A percentile compares a stretch with the other conserved stretches of the same genome.
These are phyloP conservation scores for Gadopsis bispinosus DNA, from an alignment of 2,797 vertebrate species.

Conservation along the genomic window DNA sequence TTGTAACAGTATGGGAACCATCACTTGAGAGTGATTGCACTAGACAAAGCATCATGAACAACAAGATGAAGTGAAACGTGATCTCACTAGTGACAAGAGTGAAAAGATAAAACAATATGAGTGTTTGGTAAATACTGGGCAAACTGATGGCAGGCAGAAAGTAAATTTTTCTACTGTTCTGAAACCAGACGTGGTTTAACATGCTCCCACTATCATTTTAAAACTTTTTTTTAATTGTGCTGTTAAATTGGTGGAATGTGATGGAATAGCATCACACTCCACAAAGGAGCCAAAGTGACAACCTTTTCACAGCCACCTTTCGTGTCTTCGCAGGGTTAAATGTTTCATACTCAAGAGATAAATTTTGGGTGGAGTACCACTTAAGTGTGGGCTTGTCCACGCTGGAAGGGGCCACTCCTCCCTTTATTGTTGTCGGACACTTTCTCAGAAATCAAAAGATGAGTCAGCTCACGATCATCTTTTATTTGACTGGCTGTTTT, in stretches of 20 bases:
- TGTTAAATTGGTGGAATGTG: neutral
- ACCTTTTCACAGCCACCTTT: conserved; percentile 1
- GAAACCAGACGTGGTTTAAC: conserved; percentile 5
- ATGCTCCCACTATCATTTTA: neutral
- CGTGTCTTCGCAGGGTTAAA: neutral
- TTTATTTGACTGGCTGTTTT: conserved; percentile 9
- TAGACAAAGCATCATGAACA: conserved; percentile 6
- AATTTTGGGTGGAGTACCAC: conserved; percentile 36
- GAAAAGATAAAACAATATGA: neutral
- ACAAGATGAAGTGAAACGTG: conserved; percentile 13
- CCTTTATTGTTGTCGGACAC: conserved; percentile 32
- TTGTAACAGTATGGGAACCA: conserved; percentile 16
- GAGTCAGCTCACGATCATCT: conserved; percentile 37
- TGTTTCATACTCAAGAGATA: conserved; percentile 10
- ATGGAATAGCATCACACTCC: neutral
- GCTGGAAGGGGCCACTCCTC: conserved; percentile 25
- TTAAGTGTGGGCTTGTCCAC: conserved; percentile 12
- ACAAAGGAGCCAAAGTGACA: neutral
- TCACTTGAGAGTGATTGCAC: conserved; percentile 20
- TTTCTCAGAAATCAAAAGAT: conserved; percentile 21
- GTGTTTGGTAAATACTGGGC: neutral
- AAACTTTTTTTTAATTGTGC: neutral
- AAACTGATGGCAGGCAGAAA: neutral
- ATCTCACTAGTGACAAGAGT: neutral
- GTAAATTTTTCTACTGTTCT: neutral